These are phyloP conservation scores for Cyclophora punctaria DNA, from an alignment of 2,888 invertebrate species.

Conservation along the genomic window DNA sequence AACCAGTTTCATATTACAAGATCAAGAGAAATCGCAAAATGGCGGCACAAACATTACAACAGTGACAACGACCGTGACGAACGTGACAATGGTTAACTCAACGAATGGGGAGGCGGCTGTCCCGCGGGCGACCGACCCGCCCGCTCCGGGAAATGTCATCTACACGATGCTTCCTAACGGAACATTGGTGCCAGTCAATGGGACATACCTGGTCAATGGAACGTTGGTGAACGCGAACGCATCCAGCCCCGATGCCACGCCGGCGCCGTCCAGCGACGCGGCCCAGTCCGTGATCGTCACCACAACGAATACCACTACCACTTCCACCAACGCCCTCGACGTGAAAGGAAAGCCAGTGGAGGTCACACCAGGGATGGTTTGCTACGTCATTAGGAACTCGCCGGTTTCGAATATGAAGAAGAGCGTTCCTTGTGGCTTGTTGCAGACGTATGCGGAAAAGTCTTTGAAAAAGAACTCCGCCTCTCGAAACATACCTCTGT, in stretches of 20 bases:
- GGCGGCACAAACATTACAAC: slow-evolving; percentile 36
- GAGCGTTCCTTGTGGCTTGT: slow-evolving; percentile 48
- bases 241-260: slow-evolving; percentile 15
- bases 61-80: slow-evolving; percentile 48
- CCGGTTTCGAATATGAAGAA: slow-evolving; percentile 43
- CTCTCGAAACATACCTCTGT: slow-evolving; percentile 36
- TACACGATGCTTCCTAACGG: slow-evolving; percentile 53
- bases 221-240: slow-evolving; percentile 20
- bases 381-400: slow-evolving; percentile 47
- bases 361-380: slow-evolving; percentile 60
- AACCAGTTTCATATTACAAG: slow-evolving; percentile 51
- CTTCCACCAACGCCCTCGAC: slow-evolving; percentile 53
- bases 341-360: slow-evolving; percentile 55
- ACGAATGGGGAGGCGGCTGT: slow-evolving; percentile 28
- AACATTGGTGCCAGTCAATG: slow-evolving; percentile 45
- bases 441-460: slow-evolving; percentile 55
- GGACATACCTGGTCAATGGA: slow-evolving; percentile 19
- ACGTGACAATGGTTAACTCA: slow-evolving; percentile 46
- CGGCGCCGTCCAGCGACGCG: slow-evolving; percentile 21
- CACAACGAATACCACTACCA: slow-evolving; percentile 50
- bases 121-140: slow-evolving; percentile 14
- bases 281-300: slow-evolving; percentile 36
- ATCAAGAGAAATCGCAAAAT: slow-evolving; percentile 23
- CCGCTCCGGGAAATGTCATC: slow-evolving; percentile 22
- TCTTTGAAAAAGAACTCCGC: slow-evolving; percentile 52